Evolutionary conservation across 2,113 vertebrate genomes (phyloP).

Genomic region (Carlito syrichta): DNA sequence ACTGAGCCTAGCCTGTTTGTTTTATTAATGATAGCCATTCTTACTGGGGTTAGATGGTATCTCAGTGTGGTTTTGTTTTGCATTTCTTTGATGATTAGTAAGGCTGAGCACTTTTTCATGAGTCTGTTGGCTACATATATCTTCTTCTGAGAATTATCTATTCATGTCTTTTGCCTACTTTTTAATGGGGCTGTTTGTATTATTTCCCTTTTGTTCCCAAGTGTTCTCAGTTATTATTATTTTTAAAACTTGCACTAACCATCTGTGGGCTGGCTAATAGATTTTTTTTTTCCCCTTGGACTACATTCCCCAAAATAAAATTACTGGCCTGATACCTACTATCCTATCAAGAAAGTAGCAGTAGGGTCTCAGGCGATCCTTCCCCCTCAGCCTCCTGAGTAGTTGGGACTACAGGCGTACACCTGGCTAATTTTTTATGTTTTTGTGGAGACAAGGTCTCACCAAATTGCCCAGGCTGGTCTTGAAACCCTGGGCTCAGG

Average conservation of each 20-base stretch:
- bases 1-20: no score
- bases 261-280: background rate
- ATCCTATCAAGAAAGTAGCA: background rate
- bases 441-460: background rate
- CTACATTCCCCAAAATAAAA: background rate
- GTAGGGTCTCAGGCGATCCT: background rate
- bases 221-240: background rate
- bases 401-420: background rate
- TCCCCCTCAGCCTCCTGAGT: background rate
- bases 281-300: background rate
- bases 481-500: background rate
- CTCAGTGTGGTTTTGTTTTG: no score
- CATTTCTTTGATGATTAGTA: no score
- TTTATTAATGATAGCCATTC: no score
- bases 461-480: background rate
- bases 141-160: no score
- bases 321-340: background rate
- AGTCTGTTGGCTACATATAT: no score
- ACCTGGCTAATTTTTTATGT: background rate
- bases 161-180: no score
- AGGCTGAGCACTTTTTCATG: no score
- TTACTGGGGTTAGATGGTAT: no score
- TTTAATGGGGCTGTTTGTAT: no score
- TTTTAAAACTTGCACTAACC: background rate
- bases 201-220: background rate